Percentiles rank a stretch among this genome's conserved stretches.
These are phyloP conservation scores for Epsilonema sp. DNA, from an alignment of 2,888 invertebrate species.

Conservation along the genomic window DNA sequence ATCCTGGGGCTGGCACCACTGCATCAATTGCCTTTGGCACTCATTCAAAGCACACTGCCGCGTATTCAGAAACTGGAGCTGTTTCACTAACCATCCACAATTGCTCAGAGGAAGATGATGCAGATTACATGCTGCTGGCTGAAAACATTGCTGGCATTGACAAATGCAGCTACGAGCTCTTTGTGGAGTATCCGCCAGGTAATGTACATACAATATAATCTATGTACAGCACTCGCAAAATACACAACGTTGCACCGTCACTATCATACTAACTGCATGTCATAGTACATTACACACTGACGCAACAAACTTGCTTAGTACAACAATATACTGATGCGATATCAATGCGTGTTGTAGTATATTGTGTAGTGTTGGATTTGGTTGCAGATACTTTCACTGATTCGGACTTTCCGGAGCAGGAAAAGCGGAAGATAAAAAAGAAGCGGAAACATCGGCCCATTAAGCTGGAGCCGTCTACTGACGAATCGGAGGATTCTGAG, in stretches of 20 bases:
- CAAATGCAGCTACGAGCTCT: conserved; percentile 17
- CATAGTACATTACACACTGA: too few relatives aligned
- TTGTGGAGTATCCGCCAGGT: conserved; percentile 26
- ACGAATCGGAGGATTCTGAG: not conserved
- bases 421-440: not conserved
- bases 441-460: not conserved
- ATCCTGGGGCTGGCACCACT: not conserved
- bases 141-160: conserved; percentile 32
- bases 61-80: not conserved
- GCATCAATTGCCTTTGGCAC: not conserved
- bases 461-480: not conserved
- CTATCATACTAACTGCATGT: too few relatives aligned
- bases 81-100: not conserved
- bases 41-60: not conserved
- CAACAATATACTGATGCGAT: too few relatives aligned
- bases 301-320: too few relatives aligned
- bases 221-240: too few relatives aligned
- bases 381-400: too few relatives aligned
- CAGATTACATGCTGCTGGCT: conserved; percentile 30
- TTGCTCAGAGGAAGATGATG: conserved; percentile 18
- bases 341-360: too few relatives aligned
- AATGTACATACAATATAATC: too few relatives aligned
- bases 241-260: too few relatives aligned
- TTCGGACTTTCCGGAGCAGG: not conserved
- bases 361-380: too few relatives aligned